Evolutionary conservation across 2,888 invertebrate species (phyloP).

Genomic region (Pseudanteris insignis): DNA sequence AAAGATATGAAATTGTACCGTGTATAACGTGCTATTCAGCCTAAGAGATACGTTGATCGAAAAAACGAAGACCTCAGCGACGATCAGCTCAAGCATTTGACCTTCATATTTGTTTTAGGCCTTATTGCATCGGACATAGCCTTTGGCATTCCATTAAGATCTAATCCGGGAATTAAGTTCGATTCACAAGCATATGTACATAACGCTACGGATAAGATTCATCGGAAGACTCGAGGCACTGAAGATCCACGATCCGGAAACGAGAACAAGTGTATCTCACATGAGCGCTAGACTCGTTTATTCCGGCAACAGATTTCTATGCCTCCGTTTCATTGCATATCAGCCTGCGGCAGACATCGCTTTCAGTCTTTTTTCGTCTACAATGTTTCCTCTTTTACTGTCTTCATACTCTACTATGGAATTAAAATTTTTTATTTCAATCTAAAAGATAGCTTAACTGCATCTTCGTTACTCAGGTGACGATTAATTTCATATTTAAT

Average conservation of each 20-base stretch:
- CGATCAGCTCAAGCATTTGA: too few relatives aligned
- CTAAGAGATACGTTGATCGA: too few relatives aligned
- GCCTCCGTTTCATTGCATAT: slow-evolving; percentile 2
- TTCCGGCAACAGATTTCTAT: slow-evolving; percentile 9
- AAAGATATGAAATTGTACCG: too few relatives aligned
- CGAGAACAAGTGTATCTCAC: slow-evolving; percentile 27
- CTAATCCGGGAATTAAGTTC: slow-evolving; percentile 58
- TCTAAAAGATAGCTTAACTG: too few relatives aligned
- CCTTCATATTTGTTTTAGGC: slow-evolving; percentile 13
- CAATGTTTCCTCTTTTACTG: too few relatives aligned
- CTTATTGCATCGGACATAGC: slow-evolving; percentile 39
- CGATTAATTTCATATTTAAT: too few relatives aligned
- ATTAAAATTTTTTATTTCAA: too few relatives aligned
- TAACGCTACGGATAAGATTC: slow-evolving; percentile 55
- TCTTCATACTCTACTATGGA: too few relatives aligned
- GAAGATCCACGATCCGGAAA: slow-evolving; percentile 29
- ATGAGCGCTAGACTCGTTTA: slow-evolving; percentile 21
- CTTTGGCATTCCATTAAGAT: slow-evolving; percentile 51
- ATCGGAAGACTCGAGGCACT: slow-evolving; percentile 4
- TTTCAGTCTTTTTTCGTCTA: background rate
- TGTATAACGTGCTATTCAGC: too few relatives aligned
- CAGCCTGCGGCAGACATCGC: slow-evolving; percentile 5
- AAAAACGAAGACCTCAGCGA: too few relatives aligned
- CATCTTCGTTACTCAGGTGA: too few relatives aligned
- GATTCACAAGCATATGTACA: slow-evolving; percentile 58